A percentile compares a stretch with the other conserved stretches of the same genome.
phyloP scores from a whole-genome alignment of 2,113 vertebrate genomes.

The Helogale parvula region DNA sequence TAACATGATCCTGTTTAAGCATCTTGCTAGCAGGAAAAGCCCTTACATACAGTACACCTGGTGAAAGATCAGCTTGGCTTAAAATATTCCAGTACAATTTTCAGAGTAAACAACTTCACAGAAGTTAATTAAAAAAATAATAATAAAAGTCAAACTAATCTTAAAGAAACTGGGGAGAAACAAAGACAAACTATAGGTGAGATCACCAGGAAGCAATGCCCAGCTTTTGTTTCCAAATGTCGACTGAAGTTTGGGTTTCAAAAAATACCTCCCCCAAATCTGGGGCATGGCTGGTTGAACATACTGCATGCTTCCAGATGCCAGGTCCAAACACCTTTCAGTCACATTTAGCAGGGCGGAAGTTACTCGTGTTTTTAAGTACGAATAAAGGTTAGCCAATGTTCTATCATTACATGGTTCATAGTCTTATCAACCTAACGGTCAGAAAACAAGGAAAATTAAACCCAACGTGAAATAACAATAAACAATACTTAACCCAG shows the following conservation, averaged over 20 bases:
- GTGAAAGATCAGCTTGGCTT: constrained; percentile 89
- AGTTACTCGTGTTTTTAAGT: constrained; percentile 81
- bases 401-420: constrained; percentile 84
- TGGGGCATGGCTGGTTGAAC: constrained; percentile 61
- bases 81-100: constrained; percentile 94
- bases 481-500: constrained; percentile 86
- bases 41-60: constrained; percentile 88
- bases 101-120: constrained; percentile 97
- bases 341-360: constrained; percentile 85
- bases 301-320: constrained; percentile 79
- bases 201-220: constrained; percentile 82
- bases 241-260: constrained; percentile 81
- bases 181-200: constrained; percentile 78
- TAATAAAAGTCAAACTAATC: constrained; percentile 86
- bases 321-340: constrained; percentile 79
- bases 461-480: constrained; percentile 86
- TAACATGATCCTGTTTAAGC: constrained; percentile 89
- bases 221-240: constrained; percentile 77
- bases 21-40: constrained; percentile 90
- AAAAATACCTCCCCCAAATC: constrained; percentile 76
- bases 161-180: constrained; percentile 80
- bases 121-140: constrained; percentile 94
- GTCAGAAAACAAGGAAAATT: constrained; percentile 85
- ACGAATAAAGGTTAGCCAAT: constrained; percentile 85
- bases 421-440: constrained; percentile 83